phyloP scores from a whole-genome alignment of 1,140 invertebrate species.

The Planococcus citri region DNA sequence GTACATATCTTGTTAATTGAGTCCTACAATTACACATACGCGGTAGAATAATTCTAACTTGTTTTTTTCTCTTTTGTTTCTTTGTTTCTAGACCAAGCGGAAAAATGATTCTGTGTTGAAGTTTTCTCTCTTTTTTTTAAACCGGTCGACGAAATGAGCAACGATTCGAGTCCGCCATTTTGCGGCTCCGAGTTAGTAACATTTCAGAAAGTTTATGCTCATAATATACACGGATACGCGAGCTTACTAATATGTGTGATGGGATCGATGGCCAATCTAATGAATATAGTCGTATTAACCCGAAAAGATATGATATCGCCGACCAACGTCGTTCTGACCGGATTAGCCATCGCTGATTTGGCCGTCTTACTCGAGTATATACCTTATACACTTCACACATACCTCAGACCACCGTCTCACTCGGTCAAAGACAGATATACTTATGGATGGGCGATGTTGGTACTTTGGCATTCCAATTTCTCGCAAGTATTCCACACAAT shows the following conservation, averaged over 20 bases:
- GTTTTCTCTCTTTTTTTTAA: no score
- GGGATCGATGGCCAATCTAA: conserved; percentile 79
- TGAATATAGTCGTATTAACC: conserved; percentile 90
- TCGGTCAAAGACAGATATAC: conserved; percentile 43
- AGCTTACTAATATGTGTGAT: conserved; percentile 73
- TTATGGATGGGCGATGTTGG: conserved; percentile 66
- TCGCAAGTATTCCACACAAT: conserved; percentile 77
- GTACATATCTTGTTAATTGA: no score
- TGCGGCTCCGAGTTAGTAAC: conserved; percentile 37
- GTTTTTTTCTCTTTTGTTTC: not conserved
- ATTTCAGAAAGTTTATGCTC: conserved; percentile 37
- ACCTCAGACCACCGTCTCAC: conserved; percentile 43
- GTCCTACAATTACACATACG: no score
- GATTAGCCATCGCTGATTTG: conserved; percentile 80
- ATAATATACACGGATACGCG: conserved; percentile 52
- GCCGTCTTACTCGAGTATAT: conserved; percentile 89
- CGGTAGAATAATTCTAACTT: not conserved
- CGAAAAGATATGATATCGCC: conserved; percentile 78
- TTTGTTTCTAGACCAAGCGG: not conserved
- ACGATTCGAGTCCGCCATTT: conserved; percentile 29
- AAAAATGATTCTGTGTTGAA: not conserved
- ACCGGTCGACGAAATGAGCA: not conserved
- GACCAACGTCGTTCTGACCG: conserved; percentile 79
- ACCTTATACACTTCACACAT: conserved; percentile 71
- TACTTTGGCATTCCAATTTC: conserved; percentile 73